Base-by-base conservation (phyloP, 2,113 vertebrate genomes). In the Scatophagus argus region DNA sequence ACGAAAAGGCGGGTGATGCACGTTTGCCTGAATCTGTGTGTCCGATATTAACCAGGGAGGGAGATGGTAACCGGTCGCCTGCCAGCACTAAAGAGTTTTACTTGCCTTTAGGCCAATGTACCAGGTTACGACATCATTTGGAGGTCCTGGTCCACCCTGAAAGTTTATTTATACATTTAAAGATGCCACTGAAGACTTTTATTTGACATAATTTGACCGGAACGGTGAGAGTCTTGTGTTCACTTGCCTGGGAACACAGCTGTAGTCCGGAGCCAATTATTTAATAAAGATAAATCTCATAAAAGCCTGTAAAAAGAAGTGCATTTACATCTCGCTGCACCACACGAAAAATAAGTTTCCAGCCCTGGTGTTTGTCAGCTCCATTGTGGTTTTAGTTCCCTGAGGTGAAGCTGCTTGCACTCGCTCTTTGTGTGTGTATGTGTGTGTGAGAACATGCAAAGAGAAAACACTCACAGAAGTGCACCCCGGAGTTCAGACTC, bases 321-420 rank as follows among this genome's bases (percentile, higher is more conserved):
- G 3, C 34, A 44, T 73, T 64, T 44, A 68, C 38, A 17, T 55
- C 32, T 70, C 0, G 31, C 36, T 66, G 19, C 54, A 27, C 39
- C 14, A 58, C 38, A 78, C 56, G n/a, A 64, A 73, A 56, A 82
- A 70, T 14, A 52, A 13, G 54, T 73, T 73, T 77, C 79, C 71
- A 79, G 14, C 49, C 63, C 74, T 80, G 79, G 54, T 89, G 27
- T 74, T 34, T 79, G 70, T 81, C 58, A 52, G 76, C 49, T 58
- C 36, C 46, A 23, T 52, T 63, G 68, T 74, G 70, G 54, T 62
- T 77, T 72, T 5, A 13, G 66, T 65, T 52, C 71, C 39, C 52
- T 65, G 66, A 73, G 29, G 64, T 79, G 59, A 46, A 70, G 34
- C 39, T 79, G 55, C 32, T 64, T 75, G 61, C 58, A 19, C 31